phyloP scores from a whole-genome alignment of 2,888 invertebrate species.

The Bimastos eiseni region DNA sequence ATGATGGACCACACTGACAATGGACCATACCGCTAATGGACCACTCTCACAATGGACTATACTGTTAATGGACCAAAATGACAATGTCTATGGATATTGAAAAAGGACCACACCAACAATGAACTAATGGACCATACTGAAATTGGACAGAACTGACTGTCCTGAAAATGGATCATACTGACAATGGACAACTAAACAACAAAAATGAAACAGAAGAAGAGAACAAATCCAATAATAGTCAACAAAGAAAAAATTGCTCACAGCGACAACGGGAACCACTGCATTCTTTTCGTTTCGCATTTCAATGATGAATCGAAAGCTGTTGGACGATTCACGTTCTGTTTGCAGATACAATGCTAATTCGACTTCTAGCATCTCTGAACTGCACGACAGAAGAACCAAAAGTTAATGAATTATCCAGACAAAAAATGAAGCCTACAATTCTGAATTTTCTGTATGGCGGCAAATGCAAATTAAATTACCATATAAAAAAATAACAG shows the following conservation, averaged over 20 bases:
- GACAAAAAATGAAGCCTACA: not conserved
- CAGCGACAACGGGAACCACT: not conserved
- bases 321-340: slow-evolving; percentile 4
- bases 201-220: not conserved
- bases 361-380: not conserved
- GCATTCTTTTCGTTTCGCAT: not conserved
- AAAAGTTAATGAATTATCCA: not conserved
- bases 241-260: not conserved
- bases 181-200: not conserved
- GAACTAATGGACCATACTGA: no score
- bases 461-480: not conserved
- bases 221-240: not conserved
- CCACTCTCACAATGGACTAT: no score
- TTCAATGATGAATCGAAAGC: slow-evolving; percentile 4
- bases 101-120: no score
- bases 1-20: no score
- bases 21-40: no score
- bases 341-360: not conserved
- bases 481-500: not conserved
- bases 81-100: no score
- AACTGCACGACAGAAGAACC: not conserved
- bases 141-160: not conserved
- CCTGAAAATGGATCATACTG: no score
- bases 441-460: not conserved
- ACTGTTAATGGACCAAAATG: no score